A percentile compares a stretch with the other conserved stretches of the same genome.
Conservation (phyloP, 2,113 vertebrate genomes). For the Neodontobutis hainanensis region DNA sequence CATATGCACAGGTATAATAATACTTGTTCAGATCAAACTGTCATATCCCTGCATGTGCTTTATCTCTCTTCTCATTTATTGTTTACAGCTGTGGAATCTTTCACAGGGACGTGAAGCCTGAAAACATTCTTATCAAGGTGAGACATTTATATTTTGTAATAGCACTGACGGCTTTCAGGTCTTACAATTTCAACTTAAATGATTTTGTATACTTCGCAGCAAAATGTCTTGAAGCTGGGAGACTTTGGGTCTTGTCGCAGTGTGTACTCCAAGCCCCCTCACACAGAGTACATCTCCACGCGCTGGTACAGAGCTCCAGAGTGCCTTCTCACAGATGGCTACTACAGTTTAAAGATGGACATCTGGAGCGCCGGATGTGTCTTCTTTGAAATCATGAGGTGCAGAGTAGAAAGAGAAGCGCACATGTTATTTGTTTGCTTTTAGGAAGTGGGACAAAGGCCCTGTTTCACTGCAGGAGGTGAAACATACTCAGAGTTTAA, state of each 20-base stretch:
- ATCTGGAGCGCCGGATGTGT: constrained; percentile 88
- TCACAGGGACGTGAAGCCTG: constrained; percentile 89
- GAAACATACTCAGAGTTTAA: not conserved
- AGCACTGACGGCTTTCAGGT: not conserved
- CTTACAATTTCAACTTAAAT: not conserved
- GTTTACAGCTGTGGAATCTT: constrained; percentile 85
- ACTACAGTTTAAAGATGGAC: constrained; percentile 84
- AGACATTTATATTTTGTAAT: constrained; percentile 35
- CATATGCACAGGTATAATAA: constrained; percentile 84
- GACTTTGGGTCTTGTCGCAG: constrained; percentile 89
- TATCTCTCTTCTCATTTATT: constrained; percentile 14
- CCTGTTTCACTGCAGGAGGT: too few relatives aligned
- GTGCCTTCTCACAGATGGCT: constrained; percentile 87
- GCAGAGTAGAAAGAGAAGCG: not conserved
- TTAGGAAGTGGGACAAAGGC: not conserved
- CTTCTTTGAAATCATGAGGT: constrained; percentile 89
- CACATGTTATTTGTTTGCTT: too few relatives aligned
- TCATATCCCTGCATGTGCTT: constrained; percentile 1
- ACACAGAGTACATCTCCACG: constrained; percentile 87
- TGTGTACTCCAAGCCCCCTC: constrained; percentile 83
- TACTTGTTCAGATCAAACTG: not conserved
- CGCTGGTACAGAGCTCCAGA: constrained; percentile 88
- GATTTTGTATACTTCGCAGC: constrained; percentile 62
- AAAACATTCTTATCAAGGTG: constrained; percentile 90
- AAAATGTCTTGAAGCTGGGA: constrained; percentile 85